Evolutionary conservation across 2,113 vertebrate species (phyloP), one percentile per base, ranked within the genome.

Genomic region (Trachemys scripta): DNA sequence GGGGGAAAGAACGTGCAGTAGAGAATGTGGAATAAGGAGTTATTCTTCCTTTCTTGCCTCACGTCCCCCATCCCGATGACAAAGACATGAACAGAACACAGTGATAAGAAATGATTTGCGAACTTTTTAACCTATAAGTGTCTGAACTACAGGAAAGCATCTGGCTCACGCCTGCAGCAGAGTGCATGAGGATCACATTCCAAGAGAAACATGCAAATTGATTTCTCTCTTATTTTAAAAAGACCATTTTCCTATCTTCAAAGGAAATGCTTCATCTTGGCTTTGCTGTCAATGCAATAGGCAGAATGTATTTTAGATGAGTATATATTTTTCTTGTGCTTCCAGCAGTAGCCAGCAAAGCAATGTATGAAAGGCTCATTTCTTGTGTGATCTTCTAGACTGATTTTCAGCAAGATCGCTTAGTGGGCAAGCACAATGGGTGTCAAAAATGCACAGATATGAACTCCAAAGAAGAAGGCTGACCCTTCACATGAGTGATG

Each of bases 191-290:
- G 75, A 95, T 93, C 87, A 83, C 12, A 50, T 95, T 95, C 76
- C 90, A 89, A 90, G 87, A 92, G 90, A 94, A 81, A 57, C 20
- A 86, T 11, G 89, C 95, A 89, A 0, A 0, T 47, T 91, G 53
- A 27, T 92, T 69, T 47, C 31, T 87, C 88, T 96, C 51, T 88
- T 51, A 95, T 90, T 96, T 96, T 88, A 22, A 84, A 95, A 91
- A 54, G 51, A 94, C 90, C 80, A 94, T 95, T 94, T 94, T 91
- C 80, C 72, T 94, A 0, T 89, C 85, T 93, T 90, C 35, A 95
- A 93, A 92, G 10, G 24, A 96, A 95, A 92, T 54, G 45, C 65
- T 89, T 87, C 51, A 49, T 84, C 56, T 94, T 95, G 84, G n/a
- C n/a, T 29, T 96, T 62, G 53, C 24, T 86, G 82, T 45, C 82